These are phyloP conservation scores for Apotomis capreana DNA, from an alignment of 2,888 invertebrate species.

Conservation along the genomic window DNA sequence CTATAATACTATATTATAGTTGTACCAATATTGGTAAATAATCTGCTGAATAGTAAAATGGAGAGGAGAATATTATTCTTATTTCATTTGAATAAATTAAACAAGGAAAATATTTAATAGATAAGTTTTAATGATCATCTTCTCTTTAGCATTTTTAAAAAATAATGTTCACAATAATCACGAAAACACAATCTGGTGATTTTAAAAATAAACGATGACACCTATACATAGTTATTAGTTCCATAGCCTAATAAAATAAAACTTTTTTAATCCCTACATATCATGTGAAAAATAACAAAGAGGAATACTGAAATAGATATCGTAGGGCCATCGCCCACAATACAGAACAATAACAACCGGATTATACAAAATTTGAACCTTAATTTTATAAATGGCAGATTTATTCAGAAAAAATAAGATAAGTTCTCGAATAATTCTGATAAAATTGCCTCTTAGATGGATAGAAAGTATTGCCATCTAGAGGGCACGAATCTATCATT, in stretches of 20 bases:
- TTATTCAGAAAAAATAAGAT: constrained; percentile 56
- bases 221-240: constrained; percentile 64
- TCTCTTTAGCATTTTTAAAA: constrained; percentile 75
- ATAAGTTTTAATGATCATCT: constrained; percentile 81
- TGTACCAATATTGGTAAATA: too few species aligned
- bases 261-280: constrained; percentile 62
- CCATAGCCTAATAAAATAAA: constrained; percentile 59
- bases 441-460: constrained; percentile 45
- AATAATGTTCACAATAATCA: constrained; percentile 76
- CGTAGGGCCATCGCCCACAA: constrained; percentile 60
- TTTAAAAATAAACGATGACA: constrained; percentile 64
- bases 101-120: constrained; percentile 63
- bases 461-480: constrained; percentile 24
- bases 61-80: not conserved
- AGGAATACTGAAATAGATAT: constrained; percentile 69
- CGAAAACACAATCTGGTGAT: constrained; percentile 66
- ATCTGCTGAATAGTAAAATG: too few species aligned
- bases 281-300: constrained; percentile 63
- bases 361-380: constrained; percentile 69
- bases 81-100: constrained; percentile 50
- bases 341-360: constrained; percentile 72
- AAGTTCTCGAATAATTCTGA: constrained; percentile 56
- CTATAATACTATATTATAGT: too few species aligned
- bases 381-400: constrained; percentile 63
- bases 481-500: not conserved